Percentiles rank a stretch among this genome's conserved stretches.
Evolutionary conservation across 2,797 vertebrate species (phyloP).

Genomic region (Fundulus diaphanus): DNA sequence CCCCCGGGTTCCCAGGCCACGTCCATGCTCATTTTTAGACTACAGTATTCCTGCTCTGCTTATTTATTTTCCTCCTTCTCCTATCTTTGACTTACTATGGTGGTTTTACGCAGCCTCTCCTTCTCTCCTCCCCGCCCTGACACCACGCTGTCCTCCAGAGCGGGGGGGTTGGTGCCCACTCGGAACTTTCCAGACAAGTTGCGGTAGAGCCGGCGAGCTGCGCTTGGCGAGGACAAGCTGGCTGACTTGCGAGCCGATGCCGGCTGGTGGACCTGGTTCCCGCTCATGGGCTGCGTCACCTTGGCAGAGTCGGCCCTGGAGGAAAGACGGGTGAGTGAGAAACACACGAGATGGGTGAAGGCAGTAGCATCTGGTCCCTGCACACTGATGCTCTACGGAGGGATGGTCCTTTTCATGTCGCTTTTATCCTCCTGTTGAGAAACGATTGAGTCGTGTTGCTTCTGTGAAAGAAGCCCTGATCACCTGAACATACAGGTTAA

Average conservation of each 20-base stretch:
- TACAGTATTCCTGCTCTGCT: conserved; percentile 53
- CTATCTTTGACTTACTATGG: conserved; percentile 80
- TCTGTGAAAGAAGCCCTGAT: background rate
- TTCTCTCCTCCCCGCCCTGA: conserved; percentile 84
- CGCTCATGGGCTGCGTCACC: conserved; percentile 89
- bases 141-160: conserved; percentile 84
- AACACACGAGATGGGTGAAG: conserved; percentile 26
- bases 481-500: background rate
- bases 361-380: conserved; percentile 11
- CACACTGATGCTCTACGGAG: background rate
- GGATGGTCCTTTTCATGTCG: background rate
- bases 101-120: conserved; percentile 88
- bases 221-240: conserved; percentile 88
- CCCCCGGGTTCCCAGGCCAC: conserved; percentile 22
- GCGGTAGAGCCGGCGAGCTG: conserved; percentile 91
- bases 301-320: conserved; percentile 88
- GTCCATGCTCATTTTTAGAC: conserved; percentile 61
- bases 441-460: background rate
- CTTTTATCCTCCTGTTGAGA: background rate
- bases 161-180: conserved; percentile 81
- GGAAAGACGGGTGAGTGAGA: conserved; percentile 32
- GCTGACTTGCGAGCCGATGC: conserved; percentile 83
- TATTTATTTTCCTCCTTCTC: conserved; percentile 56
- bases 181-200: conserved; percentile 96
- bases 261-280: conserved; percentile 80